Base-by-base conservation (phyloP, 2,797 vertebrate genomes). In the Tapera naevia region DNA sequence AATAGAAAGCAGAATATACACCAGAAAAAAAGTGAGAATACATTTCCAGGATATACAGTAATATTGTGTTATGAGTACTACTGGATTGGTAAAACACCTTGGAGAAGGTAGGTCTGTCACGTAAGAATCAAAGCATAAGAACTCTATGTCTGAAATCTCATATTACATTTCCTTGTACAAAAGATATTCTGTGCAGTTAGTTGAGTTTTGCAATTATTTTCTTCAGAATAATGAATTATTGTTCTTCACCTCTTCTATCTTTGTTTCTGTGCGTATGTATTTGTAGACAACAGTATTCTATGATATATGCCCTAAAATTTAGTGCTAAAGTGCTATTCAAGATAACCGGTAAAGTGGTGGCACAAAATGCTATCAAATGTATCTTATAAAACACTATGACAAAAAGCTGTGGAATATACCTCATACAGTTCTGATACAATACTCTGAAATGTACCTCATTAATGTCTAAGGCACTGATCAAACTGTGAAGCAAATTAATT, bases 401-500 rank as follows among this genome's bases (percentile, higher is more conserved):
- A 88, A 91, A 93, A 84, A 80, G 8, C 33, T 71, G 27, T 88
- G 78, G 46, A 65, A 85, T 72, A n/a, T 75, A 61, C 62, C 73
- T 61, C 70, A 64, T 21, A 50, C 9, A 32, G 80, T 19, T 73
- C 73, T 72, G 58, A 65, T 75, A 86, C 41, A 93, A 57, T 83
- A 21, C 50, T 74, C 12, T 78, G 62, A 91, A 91, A 45, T 58
- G 41, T 75, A 30, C 50, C 17, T 51, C 17, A 37, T 79, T 57
- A 67, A 65, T 46, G 66, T 72, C 43, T 66, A 91, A 62, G 27
- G 7, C 43, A 62, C 24, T 54, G 58, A 75, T 69, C 70, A 92
- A 69, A 75, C 70, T 73, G 66, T 69, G 80, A 86, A 75, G 58
- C 22, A 79, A 72, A 93, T 87, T 93, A 92, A 82, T 96, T 92